Conservation (phyloP, 2,888 invertebrate genomes). For the Heteropelma amictum region DNA sequence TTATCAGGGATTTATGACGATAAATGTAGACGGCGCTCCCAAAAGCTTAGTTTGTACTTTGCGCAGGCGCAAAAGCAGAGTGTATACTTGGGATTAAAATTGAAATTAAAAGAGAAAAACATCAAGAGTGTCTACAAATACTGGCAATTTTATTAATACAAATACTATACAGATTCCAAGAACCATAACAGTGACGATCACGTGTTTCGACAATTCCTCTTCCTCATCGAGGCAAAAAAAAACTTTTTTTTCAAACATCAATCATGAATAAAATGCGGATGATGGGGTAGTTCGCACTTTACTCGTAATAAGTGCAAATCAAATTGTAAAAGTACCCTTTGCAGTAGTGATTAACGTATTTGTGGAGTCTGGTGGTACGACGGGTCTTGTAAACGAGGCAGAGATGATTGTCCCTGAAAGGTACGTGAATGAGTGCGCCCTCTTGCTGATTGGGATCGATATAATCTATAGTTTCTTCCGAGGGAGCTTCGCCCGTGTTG, state of each 20-base stretch:
- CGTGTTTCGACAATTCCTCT: neutral
- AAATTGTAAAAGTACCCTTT: slow-evolving; percentile 73
- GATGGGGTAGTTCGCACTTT: slow-evolving; percentile 23
- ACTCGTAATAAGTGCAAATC: slow-evolving; percentile 73
- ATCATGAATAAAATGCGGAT: neutral
- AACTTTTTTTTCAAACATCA: neutral
- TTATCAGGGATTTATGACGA: neutral
- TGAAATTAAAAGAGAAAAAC: neutral
- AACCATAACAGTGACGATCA: neutral
- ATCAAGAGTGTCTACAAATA: slow-evolving; percentile 63
- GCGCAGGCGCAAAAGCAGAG: neutral
- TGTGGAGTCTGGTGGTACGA: slow-evolving; percentile 76
- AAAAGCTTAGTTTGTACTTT: too few relatives aligned
- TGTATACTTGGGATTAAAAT: neutral
- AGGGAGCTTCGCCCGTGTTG: slow-evolving; percentile 62
- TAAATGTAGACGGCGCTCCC: too few relatives aligned
- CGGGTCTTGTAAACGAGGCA: slow-evolving; percentile 82
- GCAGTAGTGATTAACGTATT: slow-evolving; percentile 73
- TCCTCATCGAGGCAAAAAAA: neutral
- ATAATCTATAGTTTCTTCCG: slow-evolving; percentile 69
- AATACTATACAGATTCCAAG: slow-evolving; percentile 62
- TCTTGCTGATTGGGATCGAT: slow-evolving; percentile 71
- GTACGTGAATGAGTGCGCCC: slow-evolving; percentile 81
- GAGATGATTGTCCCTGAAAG: slow-evolving; percentile 83
- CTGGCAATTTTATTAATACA: slow-evolving; percentile 72